Conservation (phyloP, 1,140 invertebrate genomes). For the Vollenhovia emeryi region DNA sequence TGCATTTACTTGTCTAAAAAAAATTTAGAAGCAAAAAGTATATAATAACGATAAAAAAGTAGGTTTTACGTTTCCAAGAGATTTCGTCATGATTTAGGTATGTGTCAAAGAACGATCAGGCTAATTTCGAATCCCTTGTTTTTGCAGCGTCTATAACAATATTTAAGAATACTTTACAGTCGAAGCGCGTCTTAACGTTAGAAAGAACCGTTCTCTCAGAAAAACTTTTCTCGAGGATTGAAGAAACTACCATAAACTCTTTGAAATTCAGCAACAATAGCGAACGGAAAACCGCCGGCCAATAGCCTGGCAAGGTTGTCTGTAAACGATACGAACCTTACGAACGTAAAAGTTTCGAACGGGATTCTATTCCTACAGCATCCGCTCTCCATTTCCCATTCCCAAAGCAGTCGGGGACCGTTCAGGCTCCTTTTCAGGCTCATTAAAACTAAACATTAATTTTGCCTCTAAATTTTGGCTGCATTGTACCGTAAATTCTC, state of each 20-base stretch:
- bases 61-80: background rate
- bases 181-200: background rate
- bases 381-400: background rate
- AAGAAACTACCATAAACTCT: background rate
- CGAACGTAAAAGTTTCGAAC: background rate
- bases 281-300: background rate
- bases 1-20: background rate
- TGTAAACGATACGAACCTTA: background rate
- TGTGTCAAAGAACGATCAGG: background rate
- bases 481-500: background rate
- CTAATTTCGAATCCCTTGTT: background rate
- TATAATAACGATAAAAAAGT: background rate
- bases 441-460: background rate
- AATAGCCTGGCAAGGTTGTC: background rate
- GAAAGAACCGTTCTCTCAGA: background rate
- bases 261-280: background rate
- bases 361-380: background rate
- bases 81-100: background rate
- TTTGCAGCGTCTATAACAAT: background rate
- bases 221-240: background rate
- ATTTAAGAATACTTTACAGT: background rate
- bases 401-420: background rate
- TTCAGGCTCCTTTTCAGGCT: background rate
- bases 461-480: background rate
- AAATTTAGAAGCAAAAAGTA: background rate